Percentiles rank a stretch among this genome's conserved stretches.
Conservation (phyloP, 2,113 vertebrate genomes). For the Corydoras sp. region DNA sequence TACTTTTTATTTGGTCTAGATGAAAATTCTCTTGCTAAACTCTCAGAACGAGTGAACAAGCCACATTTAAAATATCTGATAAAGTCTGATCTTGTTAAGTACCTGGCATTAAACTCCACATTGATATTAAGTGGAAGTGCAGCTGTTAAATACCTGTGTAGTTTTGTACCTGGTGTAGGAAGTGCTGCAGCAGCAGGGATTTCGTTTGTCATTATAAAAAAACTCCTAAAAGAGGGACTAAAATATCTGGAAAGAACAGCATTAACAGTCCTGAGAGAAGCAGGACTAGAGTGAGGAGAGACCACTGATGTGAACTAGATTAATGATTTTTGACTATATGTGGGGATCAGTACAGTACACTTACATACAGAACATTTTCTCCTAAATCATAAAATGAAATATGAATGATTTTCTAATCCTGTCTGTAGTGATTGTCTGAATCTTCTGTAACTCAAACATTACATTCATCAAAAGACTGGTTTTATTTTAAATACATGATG, state of each 20-base stretch:
- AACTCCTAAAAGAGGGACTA: conserved; percentile 26
- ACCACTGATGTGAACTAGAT: neutral
- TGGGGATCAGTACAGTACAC: too few relatives aligned
- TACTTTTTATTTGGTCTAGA: conserved; percentile 57
- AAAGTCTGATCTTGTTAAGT: conserved; percentile 41
- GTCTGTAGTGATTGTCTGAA: too few relatives aligned
- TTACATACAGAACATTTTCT: too few relatives aligned
- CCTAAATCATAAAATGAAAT: too few relatives aligned
- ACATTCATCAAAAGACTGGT: too few relatives aligned
- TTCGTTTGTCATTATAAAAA: conserved; percentile 26
- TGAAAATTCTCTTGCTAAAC: conserved; percentile 50
- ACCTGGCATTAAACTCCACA: neutral
- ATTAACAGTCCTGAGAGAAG: conserved; percentile 17
- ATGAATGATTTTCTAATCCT: too few relatives aligned
- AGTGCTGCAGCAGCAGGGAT: conserved; percentile 12
- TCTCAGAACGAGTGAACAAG: conserved; percentile 57
- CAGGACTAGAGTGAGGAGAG: conserved; percentile 6
- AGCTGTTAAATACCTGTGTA: conserved; percentile 18
- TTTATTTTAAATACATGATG: too few relatives aligned
- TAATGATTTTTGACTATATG: too few relatives aligned
- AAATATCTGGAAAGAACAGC: conserved; percentile 31
- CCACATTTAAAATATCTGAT: conserved; percentile 52
- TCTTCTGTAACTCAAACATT: too few relatives aligned
- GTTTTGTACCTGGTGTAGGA: conserved; percentile 26
- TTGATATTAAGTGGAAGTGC: neutral